phyloP scores from a whole-genome alignment of 1,140 invertebrate genomes.

The Oryzaephilus surinamensis region DNA sequence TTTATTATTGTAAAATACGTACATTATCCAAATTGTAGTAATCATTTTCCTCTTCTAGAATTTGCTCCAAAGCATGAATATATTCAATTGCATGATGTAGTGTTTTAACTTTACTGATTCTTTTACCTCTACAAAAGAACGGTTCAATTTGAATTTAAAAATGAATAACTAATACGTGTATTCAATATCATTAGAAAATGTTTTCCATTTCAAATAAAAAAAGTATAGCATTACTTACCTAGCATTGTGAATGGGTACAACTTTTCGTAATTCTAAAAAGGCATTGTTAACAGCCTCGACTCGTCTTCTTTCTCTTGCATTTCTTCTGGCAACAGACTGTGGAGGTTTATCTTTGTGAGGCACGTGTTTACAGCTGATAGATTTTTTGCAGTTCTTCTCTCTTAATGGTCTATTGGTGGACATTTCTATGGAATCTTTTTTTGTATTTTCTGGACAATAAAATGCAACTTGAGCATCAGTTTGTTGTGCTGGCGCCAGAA shows the following conservation, averaged over 20 bases:
- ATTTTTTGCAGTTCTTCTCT: conserved; percentile 9
- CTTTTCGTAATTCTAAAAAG: conserved; percentile 40
- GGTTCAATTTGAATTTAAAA: conserved; percentile 1
- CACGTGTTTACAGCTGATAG: conserved; percentile 24
- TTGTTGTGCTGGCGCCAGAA: not conserved
- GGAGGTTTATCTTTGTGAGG: conserved; percentile 33
- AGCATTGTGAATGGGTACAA: conserved; percentile 37
- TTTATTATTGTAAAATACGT: too few relatives aligned
- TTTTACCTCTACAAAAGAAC: conserved; percentile 33
- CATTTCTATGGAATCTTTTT: not conserved
- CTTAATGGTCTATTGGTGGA: not conserved
- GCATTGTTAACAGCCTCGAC: conserved; percentile 48
- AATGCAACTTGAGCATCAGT: not conserved
- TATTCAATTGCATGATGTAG: conserved; percentile 38
- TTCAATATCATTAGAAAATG: not conserved
- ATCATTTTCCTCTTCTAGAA: conserved; percentile 18
- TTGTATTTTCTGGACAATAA: not conserved
- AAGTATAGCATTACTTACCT: conserved; percentile 30
- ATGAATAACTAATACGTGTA: not conserved
- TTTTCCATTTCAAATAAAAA: not conserved
- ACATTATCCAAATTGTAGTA: too few relatives aligned
- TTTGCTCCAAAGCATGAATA: conserved; percentile 34
- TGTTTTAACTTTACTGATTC: conserved; percentile 40
- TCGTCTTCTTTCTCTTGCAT: conserved; percentile 44
- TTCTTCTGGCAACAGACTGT: conserved; percentile 44